These are phyloP conservation scores for Gallinago undulata DNA, from an alignment of 2,113 vertebrate species.

Conservation along the genomic window DNA sequence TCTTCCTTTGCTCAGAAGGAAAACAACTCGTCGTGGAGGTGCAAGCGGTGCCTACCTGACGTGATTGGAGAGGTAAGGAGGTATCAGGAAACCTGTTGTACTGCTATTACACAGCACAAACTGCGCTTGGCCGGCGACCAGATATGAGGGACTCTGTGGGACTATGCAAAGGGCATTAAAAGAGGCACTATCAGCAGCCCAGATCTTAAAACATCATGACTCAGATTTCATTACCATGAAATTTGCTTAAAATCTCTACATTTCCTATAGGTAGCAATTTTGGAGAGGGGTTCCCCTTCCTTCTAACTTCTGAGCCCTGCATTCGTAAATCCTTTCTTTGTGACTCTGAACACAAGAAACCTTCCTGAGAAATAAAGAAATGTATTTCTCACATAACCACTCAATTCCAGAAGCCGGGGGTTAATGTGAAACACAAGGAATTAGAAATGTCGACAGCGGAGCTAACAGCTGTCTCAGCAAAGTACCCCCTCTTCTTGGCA, in stretches of 20 bases:
- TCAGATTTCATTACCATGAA: slow-evolving; percentile 20
- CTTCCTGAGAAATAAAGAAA: background rate
- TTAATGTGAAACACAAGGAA: background rate
- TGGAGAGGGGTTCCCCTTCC: background rate
- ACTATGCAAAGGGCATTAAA: slow-evolving; percentile 21
- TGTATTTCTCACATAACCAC: background rate
- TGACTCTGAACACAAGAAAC: background rate
- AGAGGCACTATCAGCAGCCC: background rate
- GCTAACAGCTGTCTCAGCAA: background rate
- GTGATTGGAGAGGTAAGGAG: background rate
- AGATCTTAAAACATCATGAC: slow-evolving; percentile 8
- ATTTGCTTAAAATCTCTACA: slow-evolving; percentile 19
- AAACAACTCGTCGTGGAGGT: background rate
- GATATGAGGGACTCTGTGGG: background rate
- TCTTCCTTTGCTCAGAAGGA: background rate
- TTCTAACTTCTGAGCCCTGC: background rate
- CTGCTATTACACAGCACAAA: background rate
- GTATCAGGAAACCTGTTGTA: background rate
- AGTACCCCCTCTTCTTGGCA: background rate
- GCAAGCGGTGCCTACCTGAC: background rate
- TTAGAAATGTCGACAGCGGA: background rate
- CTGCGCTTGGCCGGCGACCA: background rate
- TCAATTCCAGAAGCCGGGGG: background rate
- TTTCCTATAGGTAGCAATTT: background rate
- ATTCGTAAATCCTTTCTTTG: background rate